A percentile compares a stretch with the other conserved stretches of the same genome.
These are phyloP conservation scores for Melanotaenia boesemani DNA, from an alignment of 2,797 vertebrate species.

Conservation along the genomic window DNA sequence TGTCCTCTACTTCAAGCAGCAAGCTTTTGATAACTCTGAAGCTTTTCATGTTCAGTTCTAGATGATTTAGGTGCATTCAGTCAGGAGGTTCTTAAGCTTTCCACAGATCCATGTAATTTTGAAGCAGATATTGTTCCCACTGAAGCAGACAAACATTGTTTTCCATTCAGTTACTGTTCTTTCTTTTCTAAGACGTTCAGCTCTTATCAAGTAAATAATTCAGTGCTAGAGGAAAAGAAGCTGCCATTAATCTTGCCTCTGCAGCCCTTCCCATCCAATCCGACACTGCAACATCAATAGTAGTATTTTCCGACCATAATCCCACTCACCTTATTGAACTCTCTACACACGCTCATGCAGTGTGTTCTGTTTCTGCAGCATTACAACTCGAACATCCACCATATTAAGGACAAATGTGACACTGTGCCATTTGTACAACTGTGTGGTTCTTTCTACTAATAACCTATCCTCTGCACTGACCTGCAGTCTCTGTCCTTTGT, in stretches of 20 bases:
- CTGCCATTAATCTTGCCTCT: slow-evolving; percentile 6
- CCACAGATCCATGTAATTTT: background rate
- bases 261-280: background rate
- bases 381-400: background rate
- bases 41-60: background rate
- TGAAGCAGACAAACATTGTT: background rate
- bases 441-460: background rate
- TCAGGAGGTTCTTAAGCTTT: background rate
- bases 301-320: background rate
- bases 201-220: background rate
- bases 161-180: background rate
- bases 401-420: background rate
- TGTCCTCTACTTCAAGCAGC: background rate
- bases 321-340: background rate
- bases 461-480: background rate
- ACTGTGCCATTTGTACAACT: background rate
- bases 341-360: background rate
- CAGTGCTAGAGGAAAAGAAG: background rate
- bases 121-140: background rate
- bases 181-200: background rate
- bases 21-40: background rate
- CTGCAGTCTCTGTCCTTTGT: background rate
- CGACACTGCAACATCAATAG: background rate
- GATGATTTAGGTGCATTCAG: background rate
- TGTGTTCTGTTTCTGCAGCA: background rate